Conservation (phyloP, 2,113 vertebrate genomes). For the Otolemur garnettii region DNA sequence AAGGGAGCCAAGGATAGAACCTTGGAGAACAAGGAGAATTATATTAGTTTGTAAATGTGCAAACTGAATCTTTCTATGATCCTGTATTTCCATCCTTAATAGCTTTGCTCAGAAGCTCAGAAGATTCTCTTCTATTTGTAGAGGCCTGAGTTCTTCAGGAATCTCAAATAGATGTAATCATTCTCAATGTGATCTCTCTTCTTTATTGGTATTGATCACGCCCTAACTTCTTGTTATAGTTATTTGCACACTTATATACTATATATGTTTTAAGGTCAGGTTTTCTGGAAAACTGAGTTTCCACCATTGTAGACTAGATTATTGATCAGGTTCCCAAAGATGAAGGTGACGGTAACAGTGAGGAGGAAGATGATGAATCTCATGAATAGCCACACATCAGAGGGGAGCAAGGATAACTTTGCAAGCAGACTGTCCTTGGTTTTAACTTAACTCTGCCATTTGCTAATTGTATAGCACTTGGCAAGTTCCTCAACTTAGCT, state of each 20-base stretch:
- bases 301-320: background rate
- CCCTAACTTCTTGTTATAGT: background rate
- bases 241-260: background rate
- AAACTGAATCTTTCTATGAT: background rate
- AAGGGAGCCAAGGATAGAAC: background rate
- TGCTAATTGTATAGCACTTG: constrained; percentile 36
- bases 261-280: background rate
- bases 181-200: background rate
- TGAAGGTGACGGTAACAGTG: background rate
- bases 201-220: background rate
- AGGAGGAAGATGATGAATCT: background rate
- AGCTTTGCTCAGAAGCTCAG: background rate
- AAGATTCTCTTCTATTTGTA: background rate
- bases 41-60: background rate
- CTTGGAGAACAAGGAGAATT: background rate
- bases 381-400: too few species aligned
- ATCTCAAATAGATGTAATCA: background rate
- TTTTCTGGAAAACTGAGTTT: background rate
- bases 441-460: constrained; percentile 50
- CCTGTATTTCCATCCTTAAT: background rate
- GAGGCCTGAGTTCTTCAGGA: background rate
- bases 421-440: constrained; percentile 5
- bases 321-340: background rate
- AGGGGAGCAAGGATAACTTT: background rate
- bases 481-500: constrained; percentile 50